Conservation (phyloP, 2,888 invertebrate species). For the Deilephila porcellus region DNA sequence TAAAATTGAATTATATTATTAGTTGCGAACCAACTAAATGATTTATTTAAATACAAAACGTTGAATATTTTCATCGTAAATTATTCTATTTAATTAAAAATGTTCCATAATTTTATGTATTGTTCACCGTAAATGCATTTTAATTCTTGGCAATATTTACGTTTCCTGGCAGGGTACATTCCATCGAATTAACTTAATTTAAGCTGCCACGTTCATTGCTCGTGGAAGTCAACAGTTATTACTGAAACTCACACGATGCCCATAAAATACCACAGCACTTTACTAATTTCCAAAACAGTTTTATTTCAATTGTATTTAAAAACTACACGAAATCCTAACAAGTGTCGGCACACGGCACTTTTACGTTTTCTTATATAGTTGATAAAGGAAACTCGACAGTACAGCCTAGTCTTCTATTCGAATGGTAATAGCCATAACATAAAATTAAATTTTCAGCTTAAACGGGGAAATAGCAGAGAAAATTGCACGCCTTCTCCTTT, state of each 20-base stretch:
- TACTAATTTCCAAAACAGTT: not conserved
- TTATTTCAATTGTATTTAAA: too few relatives aligned
- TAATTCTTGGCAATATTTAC: not conserved
- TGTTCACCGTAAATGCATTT: too few relatives aligned
- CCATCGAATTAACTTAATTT: not conserved
- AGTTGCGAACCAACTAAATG: too few relatives aligned
- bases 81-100: not conserved
- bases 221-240: not conserved
- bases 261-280: not conserved
- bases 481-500: slow-evolving; percentile 17
- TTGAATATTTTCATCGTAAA: too few relatives aligned
- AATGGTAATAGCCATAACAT: slow-evolving; percentile 4
- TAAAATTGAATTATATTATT: too few relatives aligned
- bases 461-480: slow-evolving; percentile 1
- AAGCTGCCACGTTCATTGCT: not conserved
- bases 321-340: too few relatives aligned
- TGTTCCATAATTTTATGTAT: not conserved
- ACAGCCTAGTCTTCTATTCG: not conserved
- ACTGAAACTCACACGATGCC: not conserved
- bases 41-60: too few relatives aligned
- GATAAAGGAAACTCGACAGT: not conserved
- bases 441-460: not conserved
- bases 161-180: not conserved
- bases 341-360: not conserved
- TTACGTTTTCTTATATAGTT: not conserved